Evolutionary conservation across 2,888 invertebrate species (phyloP), one percentile per base, ranked within the genome.

Genomic region (Eristalinus aeneus): DNA sequence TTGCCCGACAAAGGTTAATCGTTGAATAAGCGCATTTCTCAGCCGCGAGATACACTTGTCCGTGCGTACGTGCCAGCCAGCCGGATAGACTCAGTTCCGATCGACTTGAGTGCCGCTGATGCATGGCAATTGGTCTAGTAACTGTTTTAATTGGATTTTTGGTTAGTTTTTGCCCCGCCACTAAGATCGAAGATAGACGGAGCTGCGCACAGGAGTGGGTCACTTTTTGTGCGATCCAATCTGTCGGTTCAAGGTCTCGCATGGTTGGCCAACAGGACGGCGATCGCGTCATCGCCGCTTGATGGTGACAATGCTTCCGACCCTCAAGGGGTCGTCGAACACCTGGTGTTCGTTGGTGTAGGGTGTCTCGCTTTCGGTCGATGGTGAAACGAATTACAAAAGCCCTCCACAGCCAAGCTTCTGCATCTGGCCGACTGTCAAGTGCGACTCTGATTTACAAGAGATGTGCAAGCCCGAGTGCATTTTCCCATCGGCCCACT

Each of bases 111-210:
- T 74, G 61, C 11, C 46, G 71, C 74, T 82, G 82, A 82, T 78
- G 77, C 86, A 86, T 86, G 78, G 82, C 86, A 86, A 86, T 86
- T 86, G 82, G 77, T 82, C 82, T 78, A 82, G 31, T 86, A 78
- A 82, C 61, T 56, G 69, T 77, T 77, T 86, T 86, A 86, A 86
- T 86, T 86, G 86, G 86, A 78, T 86, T 86, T 86, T 74, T 34
- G 72, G 54, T 54, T 67, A 31, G 16, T 74, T 68, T 63, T 39
- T 39, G 10, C 12, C 23, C 23, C 56, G 56, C 56, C 5, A 10
- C 12, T 6, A 11, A 23, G 56, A 56, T 56, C 56, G 23, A 11
- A 22, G 56, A 56, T 56, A 56, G 12, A 12, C 23, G 16, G 10
- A 23, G 11, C 39, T n/a, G 5, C n/a, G n/a, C 39, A 46, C 46